A percentile compares a stretch with the other conserved stretches of the same genome.
phyloP scores from a whole-genome alignment of 2,797 vertebrate species.

The Tragelaphus oryx region DNA sequence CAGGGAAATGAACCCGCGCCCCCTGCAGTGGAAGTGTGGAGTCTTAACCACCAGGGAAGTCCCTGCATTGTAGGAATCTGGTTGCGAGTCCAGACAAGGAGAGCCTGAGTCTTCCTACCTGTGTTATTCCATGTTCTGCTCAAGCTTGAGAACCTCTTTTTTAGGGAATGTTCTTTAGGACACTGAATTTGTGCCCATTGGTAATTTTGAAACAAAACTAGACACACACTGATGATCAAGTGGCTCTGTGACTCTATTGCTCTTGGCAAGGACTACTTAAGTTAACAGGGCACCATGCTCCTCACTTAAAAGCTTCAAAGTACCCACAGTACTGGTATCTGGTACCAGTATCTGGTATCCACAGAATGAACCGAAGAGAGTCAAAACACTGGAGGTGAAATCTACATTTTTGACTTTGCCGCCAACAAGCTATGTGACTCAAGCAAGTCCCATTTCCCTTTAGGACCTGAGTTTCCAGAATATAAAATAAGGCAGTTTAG shows the following conservation, averaged over 20 bases:
- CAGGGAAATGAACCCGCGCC: background rate
- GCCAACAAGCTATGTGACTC: conserved; percentile 11
- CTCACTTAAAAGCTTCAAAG: background rate
- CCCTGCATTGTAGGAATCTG: background rate
- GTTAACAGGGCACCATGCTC: background rate
- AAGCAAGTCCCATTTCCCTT: background rate
- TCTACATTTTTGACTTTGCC: conserved; percentile 5
- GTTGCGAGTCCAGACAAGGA: background rate
- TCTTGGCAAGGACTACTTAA: background rate
- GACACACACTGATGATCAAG: background rate
- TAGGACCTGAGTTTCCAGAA: background rate
- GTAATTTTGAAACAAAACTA: conserved; percentile 32
- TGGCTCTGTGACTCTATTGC: background rate
- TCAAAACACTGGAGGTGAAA: background rate
- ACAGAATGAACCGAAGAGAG: background rate
- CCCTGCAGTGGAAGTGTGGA: background rate
- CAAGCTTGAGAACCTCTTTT: background rate
- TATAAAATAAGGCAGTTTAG: background rate
- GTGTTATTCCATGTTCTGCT: background rate
- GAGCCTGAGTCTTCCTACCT: background rate
- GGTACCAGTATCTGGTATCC: background rate
- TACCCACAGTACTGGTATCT: background rate
- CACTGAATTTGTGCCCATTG: background rate
- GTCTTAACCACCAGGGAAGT: background rate
- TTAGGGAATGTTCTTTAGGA: background rate